Evolutionary conservation across 2,797 vertebrate genomes (phyloP).

Genomic region (Gymnopithys bicolor): DNA sequence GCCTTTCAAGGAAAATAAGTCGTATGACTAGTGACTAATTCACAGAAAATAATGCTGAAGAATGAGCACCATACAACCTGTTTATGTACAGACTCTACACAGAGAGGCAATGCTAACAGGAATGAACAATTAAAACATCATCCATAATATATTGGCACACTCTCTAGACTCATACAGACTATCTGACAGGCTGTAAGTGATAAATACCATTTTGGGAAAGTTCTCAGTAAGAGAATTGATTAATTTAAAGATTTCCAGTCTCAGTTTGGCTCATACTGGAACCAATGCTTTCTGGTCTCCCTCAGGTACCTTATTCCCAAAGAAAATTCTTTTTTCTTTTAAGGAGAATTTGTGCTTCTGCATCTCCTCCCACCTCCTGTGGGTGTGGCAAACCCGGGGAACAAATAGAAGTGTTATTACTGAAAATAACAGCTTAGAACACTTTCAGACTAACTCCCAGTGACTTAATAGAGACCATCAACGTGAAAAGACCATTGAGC

Average conservation of each 20-base stretch:
- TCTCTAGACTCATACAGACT: background rate
- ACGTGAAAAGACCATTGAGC: constrained; percentile 70
- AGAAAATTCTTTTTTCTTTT: constrained; percentile 22
- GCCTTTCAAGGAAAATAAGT: background rate
- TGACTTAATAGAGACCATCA: constrained; percentile 71
- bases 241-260: background rate
- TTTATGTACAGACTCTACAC: background rate
- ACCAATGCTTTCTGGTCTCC: background rate
- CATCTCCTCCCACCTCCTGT: background rate
- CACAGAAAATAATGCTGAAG: background rate
- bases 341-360: constrained; percentile 31
- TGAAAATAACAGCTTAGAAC: constrained; percentile 58
- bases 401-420: constrained; percentile 57
- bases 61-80: background rate
- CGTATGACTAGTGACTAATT: background rate
- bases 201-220: background rate
- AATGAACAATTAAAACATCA: background rate
- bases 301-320: background rate
- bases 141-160: background rate
- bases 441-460: constrained; percentile 45
- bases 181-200: background rate
- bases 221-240: background rate
- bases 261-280: background rate
- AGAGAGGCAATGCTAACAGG: background rate
- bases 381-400: background rate